These are phyloP conservation scores for Atta colombica DNA, from an alignment of 1,140 invertebrate species.

Conservation along the genomic window DNA sequence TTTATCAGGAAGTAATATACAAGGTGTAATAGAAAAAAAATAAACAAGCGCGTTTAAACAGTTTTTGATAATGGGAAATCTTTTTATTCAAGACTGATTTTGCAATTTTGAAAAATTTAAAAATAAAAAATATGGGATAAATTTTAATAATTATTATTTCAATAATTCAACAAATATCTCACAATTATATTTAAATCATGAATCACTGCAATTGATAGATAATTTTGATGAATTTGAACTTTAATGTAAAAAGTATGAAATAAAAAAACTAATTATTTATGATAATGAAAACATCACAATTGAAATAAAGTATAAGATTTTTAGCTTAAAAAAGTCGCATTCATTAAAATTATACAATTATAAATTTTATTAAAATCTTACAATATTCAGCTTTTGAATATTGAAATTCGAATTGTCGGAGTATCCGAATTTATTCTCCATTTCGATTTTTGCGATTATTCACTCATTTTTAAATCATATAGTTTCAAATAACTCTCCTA, in stretches of 20 bases:
- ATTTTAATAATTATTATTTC: not conserved
- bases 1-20: not conserved
- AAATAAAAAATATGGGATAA: not conserved
- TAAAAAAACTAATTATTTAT: not conserved
- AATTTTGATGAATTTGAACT: not conserved
- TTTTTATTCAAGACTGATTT: not conserved
- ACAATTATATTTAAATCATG: not conserved
- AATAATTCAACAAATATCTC: not conserved
- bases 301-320: not conserved
- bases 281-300: not conserved
- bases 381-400: not conserved
- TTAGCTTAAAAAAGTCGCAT: not conserved
- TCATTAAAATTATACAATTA: not conserved
- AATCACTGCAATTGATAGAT: not conserved
- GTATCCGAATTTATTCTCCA: not conserved
- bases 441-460: not conserved
- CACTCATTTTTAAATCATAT: not conserved
- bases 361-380: not conserved
- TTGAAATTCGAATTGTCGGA: not conserved
- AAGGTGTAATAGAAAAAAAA: not conserved
- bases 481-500: not conserved
- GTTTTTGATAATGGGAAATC: not conserved
- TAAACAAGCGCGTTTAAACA: not conserved
- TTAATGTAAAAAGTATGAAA: not conserved
- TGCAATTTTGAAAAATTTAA: not conserved